These are phyloP conservation scores for Trissonchulus sp. DNA, from an alignment of 2,888 invertebrate species.

Conservation along the genomic window DNA sequence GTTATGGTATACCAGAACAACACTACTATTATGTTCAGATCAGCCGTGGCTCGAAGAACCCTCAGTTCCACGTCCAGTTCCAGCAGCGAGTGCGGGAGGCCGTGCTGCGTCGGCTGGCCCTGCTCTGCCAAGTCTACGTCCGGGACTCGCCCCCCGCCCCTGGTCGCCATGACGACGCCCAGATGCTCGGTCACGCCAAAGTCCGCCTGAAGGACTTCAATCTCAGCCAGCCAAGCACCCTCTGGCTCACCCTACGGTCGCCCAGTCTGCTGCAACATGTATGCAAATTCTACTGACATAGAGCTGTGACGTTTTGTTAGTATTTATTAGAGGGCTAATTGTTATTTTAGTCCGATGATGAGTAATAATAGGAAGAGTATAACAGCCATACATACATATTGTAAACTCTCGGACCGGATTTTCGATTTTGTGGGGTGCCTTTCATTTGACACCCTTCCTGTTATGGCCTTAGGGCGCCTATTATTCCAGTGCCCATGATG, in stretches of 20 bases:
- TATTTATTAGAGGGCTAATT: no score
- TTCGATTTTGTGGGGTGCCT: no score
- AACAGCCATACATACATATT: no score
- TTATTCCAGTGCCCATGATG: no score
- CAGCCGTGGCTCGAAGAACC: background rate
- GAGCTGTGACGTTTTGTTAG: no score
- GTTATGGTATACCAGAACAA: no score
- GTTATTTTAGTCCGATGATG: no score
- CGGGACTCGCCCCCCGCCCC: background rate
- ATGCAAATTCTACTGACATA: no score
- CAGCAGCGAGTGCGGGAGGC: conserved; percentile 25
- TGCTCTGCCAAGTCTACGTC: conserved; percentile 30
- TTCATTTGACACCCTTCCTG: no score
- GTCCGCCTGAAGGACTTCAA: conserved; percentile 29
- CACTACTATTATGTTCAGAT: conserved; percentile 19
- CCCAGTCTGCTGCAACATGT: background rate
- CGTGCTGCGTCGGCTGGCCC: conserved; percentile 24
- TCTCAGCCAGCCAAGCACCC: conserved; percentile 13
- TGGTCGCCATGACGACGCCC: background rate
- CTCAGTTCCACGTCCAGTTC: conserved; percentile 30
- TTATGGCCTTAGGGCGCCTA: no score
- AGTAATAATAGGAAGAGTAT: no score
- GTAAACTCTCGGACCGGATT: no score
- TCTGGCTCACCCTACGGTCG: conserved; percentile 23
- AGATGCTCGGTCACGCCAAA: conserved; percentile 28